These are phyloP conservation scores for Crypturellus undulatus DNA, from an alignment of 2,113 vertebrate genomes.

Conservation along the genomic window DNA sequence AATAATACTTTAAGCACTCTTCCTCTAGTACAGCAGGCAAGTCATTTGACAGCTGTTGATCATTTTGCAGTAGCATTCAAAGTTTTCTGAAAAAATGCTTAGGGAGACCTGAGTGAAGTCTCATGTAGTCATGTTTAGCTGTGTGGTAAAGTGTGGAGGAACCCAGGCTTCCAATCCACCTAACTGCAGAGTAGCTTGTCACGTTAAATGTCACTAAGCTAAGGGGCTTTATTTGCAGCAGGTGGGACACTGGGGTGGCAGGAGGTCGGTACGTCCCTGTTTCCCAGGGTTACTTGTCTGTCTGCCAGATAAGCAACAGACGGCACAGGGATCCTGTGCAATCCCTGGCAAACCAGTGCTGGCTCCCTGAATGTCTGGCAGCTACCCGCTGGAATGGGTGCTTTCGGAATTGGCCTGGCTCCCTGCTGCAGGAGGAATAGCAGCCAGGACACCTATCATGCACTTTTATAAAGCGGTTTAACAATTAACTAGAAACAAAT, in stretches of 20 bases:
- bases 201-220: background rate
- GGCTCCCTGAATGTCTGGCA: background rate
- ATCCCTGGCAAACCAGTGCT: background rate
- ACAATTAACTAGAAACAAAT: background rate
- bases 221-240: background rate
- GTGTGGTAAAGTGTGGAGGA: background rate
- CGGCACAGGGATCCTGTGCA: too few relatives aligned
- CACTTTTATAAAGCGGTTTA: too few relatives aligned
- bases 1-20: background rate
- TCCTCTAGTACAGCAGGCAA: background rate
- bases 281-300: background rate
- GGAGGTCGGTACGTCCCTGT: background rate
- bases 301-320: background rate
- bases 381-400: background rate
- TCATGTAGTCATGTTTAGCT: background rate
- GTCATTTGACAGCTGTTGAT: background rate
- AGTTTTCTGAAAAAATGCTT: background rate
- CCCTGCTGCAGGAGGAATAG: background rate
- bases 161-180: background rate
- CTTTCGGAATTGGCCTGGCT: background rate
- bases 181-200: background rate
- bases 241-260: background rate
- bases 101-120: background rate
- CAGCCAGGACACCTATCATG: fast-evolving
- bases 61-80: background rate